Evolutionary conservation across 2,113 vertebrate genomes (phyloP), one percentile per base, ranked within the genome.

Genomic region (Corydoras sp.): DNA sequence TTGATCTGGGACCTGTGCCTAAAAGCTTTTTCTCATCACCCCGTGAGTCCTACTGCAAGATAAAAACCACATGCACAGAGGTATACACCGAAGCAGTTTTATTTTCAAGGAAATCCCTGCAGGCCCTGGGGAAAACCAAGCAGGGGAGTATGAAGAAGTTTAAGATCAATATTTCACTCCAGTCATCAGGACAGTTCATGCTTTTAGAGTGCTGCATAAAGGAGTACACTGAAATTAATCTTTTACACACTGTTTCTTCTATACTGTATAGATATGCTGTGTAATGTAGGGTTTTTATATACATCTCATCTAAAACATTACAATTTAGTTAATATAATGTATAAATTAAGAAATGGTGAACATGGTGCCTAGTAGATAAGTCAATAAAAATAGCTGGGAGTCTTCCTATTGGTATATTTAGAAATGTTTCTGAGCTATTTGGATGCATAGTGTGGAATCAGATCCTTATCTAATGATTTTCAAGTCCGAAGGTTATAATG

Each of bases 1-100:
- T 68, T 78, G 63, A 68, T 64, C 49, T 71, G 72, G 72, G 72
- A 68, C 48, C 72, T 71, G 63, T 66, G 62, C 62, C 62, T 70
- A 77, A 74, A 74, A 77, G 68, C 63, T 54, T 71, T 75, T 62
- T 31, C 62, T 71, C 14, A 71, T 71, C 65, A 64, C 49, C 64
- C 15, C 10, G 10, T 29, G 30, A 62, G 55, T 59, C 55, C 24
- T 65, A 73, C 62, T 58, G 56, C 61, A 56, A 24, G 31, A 48
- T 15, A 66, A 53, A 65, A 60, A 35, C 48, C 18, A 35, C 15
- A 11, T 3, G n/a, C 11, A 69, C 50, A 59, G 13, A 10, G n/a
- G 18, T 50, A 31, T 6, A 31, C 48, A 65, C 63, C 35, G 31
- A 49, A 35, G 55, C 51, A 53, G 51, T 53, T 53, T 53, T 53